Evolutionary conservation across 2,113 vertebrate genomes (phyloP).

Genomic region (Plectropomus leopardus): DNA sequence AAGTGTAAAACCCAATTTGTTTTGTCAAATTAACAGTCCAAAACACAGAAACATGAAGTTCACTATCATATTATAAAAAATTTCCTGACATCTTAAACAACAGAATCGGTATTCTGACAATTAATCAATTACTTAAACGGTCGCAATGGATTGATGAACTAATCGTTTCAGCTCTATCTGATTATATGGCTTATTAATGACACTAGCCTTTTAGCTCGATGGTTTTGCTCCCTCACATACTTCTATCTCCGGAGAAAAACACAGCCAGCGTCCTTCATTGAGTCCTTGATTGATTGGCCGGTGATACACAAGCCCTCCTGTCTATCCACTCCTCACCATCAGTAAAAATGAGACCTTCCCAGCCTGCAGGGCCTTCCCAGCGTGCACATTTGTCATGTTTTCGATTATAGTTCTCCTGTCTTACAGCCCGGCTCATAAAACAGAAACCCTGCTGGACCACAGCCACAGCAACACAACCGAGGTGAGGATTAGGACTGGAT

Average conservation of each 20-base stretch:
- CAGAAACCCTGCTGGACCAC: neutral
- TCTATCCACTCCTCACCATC: neutral
- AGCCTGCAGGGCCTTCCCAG: no score
- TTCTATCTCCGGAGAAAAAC: neutral
- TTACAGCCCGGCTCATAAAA: neutral
- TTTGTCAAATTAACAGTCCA: neutral
- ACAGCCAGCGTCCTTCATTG: conserved; percentile 34
- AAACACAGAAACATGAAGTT: neutral
- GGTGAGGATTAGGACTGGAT: neutral
- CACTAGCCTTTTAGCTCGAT: neutral
- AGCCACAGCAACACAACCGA: neutral
- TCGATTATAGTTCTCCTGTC: conserved; percentile 21
- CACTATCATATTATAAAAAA: neutral
- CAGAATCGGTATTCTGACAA: neutral
- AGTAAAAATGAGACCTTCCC: conserved; percentile 17
- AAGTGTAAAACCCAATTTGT: neutral
- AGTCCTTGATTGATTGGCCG: conserved; percentile 37
- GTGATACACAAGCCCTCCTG: conserved; percentile 29
- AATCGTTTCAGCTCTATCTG: neutral
- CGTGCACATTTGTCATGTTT: conserved; percentile 40
- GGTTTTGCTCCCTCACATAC: neutral
- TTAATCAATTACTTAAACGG: neutral
- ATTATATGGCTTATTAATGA: conserved; percentile 30
- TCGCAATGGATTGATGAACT: neutral
- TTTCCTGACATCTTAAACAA: neutral